Percentiles rank a stretch among this genome's conserved stretches.
Evolutionary conservation across 1,140 invertebrate genomes (phyloP).

Genomic region (Hyphantria cunea): DNA sequence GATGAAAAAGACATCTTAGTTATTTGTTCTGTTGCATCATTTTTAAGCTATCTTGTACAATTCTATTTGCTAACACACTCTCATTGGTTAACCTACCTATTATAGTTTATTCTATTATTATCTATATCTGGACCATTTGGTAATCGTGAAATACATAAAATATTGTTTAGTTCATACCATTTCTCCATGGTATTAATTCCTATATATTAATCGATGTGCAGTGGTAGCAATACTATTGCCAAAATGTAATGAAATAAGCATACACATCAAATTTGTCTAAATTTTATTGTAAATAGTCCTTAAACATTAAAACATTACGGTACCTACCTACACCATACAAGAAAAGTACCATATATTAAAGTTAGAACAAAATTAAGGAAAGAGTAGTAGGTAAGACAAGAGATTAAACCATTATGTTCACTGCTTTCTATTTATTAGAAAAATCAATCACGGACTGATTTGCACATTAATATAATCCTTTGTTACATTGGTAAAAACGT

Average conservation of each 20-base stretch:
- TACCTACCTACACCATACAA: constrained; percentile 49
- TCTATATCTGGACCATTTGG: not conserved
- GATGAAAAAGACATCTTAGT: too few relatives aligned
- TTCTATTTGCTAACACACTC: too few relatives aligned
- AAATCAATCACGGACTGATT: too few relatives aligned
- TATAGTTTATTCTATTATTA: not conserved
- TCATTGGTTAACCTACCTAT: not conserved
- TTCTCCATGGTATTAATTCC: not conserved
- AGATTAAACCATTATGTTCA: too few relatives aligned
- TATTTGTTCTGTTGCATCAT: too few relatives aligned
- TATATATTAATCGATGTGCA: not conserved
- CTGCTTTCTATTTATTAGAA: too few relatives aligned
- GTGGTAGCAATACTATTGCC: not conserved
- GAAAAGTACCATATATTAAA: constrained; percentile 8
- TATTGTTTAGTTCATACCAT: not conserved
- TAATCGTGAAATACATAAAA: not conserved
- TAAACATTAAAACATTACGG: constrained; percentile 55
- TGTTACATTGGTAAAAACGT: too few relatives aligned
- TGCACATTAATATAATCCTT: too few relatives aligned
- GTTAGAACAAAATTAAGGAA: too few relatives aligned
- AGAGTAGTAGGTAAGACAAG: too few relatives aligned
- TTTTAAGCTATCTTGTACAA: too few relatives aligned
- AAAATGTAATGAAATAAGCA: constrained; percentile 45
- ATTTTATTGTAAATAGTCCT: constrained; percentile 67
- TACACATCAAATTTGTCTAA: constrained; percentile 53